Conservation (phyloP, 2,888 invertebrate species). For the Oscheius sp. region DNA sequence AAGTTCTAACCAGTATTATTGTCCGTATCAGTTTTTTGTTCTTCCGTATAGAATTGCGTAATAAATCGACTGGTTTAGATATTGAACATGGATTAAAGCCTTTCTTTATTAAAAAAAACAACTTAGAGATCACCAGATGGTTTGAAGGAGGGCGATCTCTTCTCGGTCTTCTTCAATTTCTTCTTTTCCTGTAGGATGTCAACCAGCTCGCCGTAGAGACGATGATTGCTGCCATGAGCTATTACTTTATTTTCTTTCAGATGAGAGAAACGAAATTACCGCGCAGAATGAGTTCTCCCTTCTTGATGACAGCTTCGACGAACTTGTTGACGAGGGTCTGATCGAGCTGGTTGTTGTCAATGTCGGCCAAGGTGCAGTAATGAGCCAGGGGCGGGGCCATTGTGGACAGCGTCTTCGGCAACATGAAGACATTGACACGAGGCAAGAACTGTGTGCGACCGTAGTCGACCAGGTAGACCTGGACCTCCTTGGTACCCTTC, state of each 20-base stretch:
- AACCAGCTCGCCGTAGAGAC: constrained; percentile 24
- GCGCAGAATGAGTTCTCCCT: constrained; percentile 17
- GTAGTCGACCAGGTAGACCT: constrained; percentile 35
- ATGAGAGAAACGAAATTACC: not conserved
- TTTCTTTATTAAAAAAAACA: too few relatives aligned
- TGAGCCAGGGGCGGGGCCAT: constrained; percentile 39
- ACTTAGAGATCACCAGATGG: too few relatives aligned
- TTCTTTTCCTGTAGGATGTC: constrained; percentile 26
- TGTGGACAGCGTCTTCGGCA: constrained; percentile 29
- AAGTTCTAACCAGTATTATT: too few relatives aligned
- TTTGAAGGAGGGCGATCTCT: too few relatives aligned
- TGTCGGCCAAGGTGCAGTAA: constrained; percentile 24
- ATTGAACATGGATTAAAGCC: too few relatives aligned
- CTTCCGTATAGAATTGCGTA: too few relatives aligned
- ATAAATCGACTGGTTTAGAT: too few relatives aligned
- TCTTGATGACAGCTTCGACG: constrained; percentile 4
- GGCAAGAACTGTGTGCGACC: constrained; percentile 32
- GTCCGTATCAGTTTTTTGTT: too few relatives aligned
- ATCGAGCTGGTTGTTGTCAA: constrained; percentile 22
- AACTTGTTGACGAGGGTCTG: constrained; percentile 10
- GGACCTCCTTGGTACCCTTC: constrained; percentile 27
- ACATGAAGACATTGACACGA: constrained; percentile 1
- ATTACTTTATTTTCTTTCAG: not conserved
- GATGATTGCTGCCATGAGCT: constrained; percentile 15
- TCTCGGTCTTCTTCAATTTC: not conserved